Evolutionary conservation across 2,888 invertebrate species (phyloP).

Genomic region (Xestobium rufovillosum): DNA sequence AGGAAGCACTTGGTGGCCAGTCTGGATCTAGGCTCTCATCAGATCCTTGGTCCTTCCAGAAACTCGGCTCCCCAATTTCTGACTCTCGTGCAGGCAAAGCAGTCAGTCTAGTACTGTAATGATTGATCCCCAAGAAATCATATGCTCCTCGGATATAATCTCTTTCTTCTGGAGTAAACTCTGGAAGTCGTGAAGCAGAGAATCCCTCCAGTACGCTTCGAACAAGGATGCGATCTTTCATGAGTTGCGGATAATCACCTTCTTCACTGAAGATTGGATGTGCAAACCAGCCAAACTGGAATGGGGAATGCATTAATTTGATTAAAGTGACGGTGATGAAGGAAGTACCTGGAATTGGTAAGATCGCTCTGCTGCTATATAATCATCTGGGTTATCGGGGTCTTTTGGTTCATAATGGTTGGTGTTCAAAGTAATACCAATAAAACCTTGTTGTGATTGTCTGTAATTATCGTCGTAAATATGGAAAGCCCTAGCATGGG

Average conservation of each 20-base stretch:
- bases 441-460: conserved; percentile 23
- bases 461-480: conserved; percentile 41
- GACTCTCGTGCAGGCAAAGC: background rate
- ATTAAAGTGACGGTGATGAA: too few species aligned
- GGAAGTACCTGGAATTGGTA: conserved; percentile 41
- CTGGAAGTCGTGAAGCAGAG: conserved; percentile 20
- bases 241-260: conserved; percentile 48
- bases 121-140: conserved; percentile 26
- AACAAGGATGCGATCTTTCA: conserved; percentile 41
- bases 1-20: background rate
- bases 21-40: background rate
- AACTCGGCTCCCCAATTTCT: conserved; percentile 2
- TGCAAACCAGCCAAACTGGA: conserved; percentile 43
- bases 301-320: too few species aligned
- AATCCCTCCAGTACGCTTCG: conserved; percentile 43
- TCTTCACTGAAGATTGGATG: conserved; percentile 43
- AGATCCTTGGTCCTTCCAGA: background rate
- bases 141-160: conserved; percentile 21
- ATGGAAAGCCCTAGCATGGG: conserved; percentile 44
- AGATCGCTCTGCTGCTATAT: too few species aligned
- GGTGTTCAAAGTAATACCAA: too few species aligned
- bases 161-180: conserved; percentile 19
- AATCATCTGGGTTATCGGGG: too few species aligned
- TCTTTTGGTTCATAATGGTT: too few species aligned
- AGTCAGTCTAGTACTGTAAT: conserved; percentile 13